Conservation (phyloP, 2,113 vertebrate genomes). For the Spheniscus mendiculus region DNA sequence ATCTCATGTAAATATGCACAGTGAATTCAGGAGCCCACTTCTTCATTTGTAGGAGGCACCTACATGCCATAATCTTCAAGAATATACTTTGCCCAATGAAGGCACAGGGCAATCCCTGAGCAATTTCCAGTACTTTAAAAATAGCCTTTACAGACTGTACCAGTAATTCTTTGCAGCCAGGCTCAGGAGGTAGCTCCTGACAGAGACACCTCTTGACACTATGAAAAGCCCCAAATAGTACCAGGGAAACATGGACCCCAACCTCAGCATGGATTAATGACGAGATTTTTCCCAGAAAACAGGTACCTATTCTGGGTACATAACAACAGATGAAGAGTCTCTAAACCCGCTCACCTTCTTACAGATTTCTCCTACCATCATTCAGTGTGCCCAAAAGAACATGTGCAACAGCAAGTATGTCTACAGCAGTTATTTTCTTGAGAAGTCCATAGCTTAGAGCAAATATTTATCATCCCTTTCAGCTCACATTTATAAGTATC, state of each 20-base stretch:
- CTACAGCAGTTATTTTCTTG: not conserved
- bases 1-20: not conserved
- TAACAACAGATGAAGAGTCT: not conserved
- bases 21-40: not conserved
- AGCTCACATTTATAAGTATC: not conserved
- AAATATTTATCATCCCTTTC: not conserved
- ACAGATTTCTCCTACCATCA: not conserved
- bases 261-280: not conserved
- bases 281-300: not conserved
- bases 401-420: not conserved
- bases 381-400: not conserved
- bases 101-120: not conserved
- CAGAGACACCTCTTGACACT: not conserved
- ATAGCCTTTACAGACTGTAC: not conserved
- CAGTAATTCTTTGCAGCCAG: not conserved
- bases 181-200: not conserved
- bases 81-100: not conserved
- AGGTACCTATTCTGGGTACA: not conserved
- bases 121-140: not conserved
- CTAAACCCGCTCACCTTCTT: not conserved
- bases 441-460: not conserved
- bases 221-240: not conserved
- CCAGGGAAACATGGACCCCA: not conserved
- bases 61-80: not conserved
- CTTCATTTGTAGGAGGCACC: not conserved